Evolutionary conservation across 1,140 invertebrate species (phyloP), one percentile per base, ranked within the genome.

Genomic region (Cyphomyrmex costatus): DNA sequence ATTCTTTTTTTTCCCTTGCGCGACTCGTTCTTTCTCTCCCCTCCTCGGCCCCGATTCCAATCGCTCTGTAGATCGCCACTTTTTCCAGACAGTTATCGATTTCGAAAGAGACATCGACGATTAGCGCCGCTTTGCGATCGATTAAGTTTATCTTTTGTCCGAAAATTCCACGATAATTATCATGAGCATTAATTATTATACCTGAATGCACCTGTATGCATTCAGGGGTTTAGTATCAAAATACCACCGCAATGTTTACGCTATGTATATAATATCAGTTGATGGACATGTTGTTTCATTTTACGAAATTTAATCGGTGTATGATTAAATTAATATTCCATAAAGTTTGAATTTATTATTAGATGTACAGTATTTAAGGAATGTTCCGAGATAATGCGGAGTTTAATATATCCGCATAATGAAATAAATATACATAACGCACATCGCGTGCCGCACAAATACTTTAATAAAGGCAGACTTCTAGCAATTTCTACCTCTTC

Each of bases 1-100:
- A 91, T 88, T 85, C 79, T 85, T 91, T 87, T 85, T 89, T 73
- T 86, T 71, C 79, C 71, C 84, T 60, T 46, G 71, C 88, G 65
- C 71, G 53, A 74, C 16, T 36, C 65, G 66, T 65, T 83, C 49
- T 42, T 24, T 73, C 30, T 46, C 73, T 36, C 70, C 10, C 21
- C 46, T 14, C 14, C 8, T 63, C 33, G 16, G 51, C 10, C 14
- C 14, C 63, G 6, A 56, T 30, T 56, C 51, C 89, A 90, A 90
- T 88, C 79, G 74, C 33, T 77, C 56, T 60, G 27, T 73, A 76
- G 70, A 90, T 80, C 78, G 60, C 46, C 85, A 51, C 71, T 86
- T 82, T 53, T 82, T 51, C 36, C 77, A 51, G 36, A 33, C 65
- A 21, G 70, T 80, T 82, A 80, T 83, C 56, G 46, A 66, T 60